phyloP scores from a whole-genome alignment of 2,113 vertebrate species.

The Tragelaphus strepsiceros region DNA sequence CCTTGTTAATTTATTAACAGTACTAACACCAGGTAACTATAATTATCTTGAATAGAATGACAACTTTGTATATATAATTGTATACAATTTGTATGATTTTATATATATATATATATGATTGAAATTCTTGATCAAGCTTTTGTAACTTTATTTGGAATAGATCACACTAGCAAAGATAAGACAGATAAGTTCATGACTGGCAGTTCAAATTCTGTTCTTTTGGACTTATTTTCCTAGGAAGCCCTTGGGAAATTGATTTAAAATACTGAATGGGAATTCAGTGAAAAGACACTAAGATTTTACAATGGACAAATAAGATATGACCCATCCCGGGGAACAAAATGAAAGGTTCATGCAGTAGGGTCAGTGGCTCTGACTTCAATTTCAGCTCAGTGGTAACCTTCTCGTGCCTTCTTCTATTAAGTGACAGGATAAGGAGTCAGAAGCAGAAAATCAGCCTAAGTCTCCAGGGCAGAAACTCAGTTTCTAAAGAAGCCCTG shows the following conservation, averaged over 20 bases:
- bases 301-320: constrained; percentile 44
- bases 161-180: background rate
- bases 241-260: constrained; percentile 12
- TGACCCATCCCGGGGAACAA: background rate
- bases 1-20: background rate
- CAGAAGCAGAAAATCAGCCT: constrained; percentile 2
- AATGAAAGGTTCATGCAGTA: background rate
- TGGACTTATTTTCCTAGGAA: constrained; percentile 8
- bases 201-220: background rate
- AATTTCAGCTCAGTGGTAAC: constrained; percentile 43
- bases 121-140: background rate
- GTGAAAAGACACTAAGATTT: constrained; percentile 34
- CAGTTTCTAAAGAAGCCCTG: background rate
- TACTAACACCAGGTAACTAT: background rate
- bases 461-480: background rate
- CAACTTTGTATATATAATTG: background rate
- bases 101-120: background rate
- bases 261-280: constrained; percentile 46
- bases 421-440: constrained; percentile 2
- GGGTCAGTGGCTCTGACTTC: constrained; percentile 20
- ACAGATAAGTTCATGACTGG: background rate
- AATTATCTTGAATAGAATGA: background rate
- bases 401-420: background rate
- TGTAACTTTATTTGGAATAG: background rate
- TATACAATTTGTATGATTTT: too few species aligned